These are phyloP conservation scores for Callinectes sapidus DNA, from an alignment of 2,888 invertebrate genomes.

Conservation along the genomic window DNA sequence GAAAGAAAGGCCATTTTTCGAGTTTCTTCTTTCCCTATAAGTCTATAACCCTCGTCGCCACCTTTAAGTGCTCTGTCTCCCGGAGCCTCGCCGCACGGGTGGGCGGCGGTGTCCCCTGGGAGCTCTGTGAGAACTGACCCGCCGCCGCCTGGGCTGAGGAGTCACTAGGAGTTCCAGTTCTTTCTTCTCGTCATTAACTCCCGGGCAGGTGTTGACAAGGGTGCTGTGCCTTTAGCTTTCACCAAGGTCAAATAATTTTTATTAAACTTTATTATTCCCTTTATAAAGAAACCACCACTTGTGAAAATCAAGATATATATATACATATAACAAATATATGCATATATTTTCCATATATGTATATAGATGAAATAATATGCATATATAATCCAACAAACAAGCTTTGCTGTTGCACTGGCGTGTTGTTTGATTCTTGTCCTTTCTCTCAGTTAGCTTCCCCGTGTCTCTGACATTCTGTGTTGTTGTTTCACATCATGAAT, in stretches of 20 bases:
- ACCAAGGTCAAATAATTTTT: slow-evolving; percentile 47
- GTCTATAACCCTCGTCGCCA: slow-evolving; percentile 41
- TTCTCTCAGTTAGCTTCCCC: slow-evolving; percentile 53
- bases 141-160: neutral
- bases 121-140: neutral
- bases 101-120: neutral
- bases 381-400: slow-evolving; percentile 20
- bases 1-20: neutral
- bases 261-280: slow-evolving; percentile 41
- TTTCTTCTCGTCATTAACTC: slow-evolving; percentile 8
- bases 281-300: slow-evolving; percentile 11
- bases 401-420: slow-evolving; percentile 57
- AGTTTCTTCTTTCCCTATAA: slow-evolving; percentile 36
- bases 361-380: slow-evolving; percentile 42
- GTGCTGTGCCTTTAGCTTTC: slow-evolving; percentile 65
- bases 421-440: slow-evolving; percentile 44
- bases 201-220: slow-evolving; percentile 62
- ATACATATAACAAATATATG: slow-evolving; percentile 50
- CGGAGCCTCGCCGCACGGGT: neutral
- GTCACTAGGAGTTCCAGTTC: neutral
- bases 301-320: slow-evolving; percentile 30
- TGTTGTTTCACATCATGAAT: slow-evolving; percentile 54
- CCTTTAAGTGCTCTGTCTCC: slow-evolving; percentile 47
- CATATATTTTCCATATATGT: slow-evolving; percentile 48
- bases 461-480: slow-evolving; percentile 42